These are phyloP conservation scores for Acronicta leporina DNA, from an alignment of 2,888 invertebrate genomes.

Conservation along the genomic window DNA sequence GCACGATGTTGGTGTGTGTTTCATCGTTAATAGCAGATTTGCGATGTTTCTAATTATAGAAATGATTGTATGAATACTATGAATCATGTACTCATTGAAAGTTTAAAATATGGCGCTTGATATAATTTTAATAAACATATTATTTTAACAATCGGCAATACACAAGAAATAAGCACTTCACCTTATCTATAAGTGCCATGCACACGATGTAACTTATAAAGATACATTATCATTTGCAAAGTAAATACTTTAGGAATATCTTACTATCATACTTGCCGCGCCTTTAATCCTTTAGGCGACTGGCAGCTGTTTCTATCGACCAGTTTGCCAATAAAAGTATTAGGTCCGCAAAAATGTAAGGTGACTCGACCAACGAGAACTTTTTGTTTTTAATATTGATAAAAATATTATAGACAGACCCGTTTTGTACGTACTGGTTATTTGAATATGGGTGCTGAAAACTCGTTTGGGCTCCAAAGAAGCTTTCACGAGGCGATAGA, in stretches of 20 bases:
- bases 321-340: slow-evolving; percentile 3
- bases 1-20: slow-evolving; percentile 30
- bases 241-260: slow-evolving; percentile 13
- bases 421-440: slow-evolving; percentile 22
- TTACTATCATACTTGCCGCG: slow-evolving; percentile 26
- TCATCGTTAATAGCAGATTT: neutral
- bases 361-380: slow-evolving; percentile 1
- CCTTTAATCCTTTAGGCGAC: slow-evolving; percentile 24
- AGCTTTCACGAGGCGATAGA: slow-evolving; percentile 28
- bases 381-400: neutral
- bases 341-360: slow-evolving; percentile 4
- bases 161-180: slow-evolving; percentile 28
- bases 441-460: slow-evolving; percentile 36
- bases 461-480: slow-evolving; percentile 27
- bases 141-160: slow-evolving; percentile 17
- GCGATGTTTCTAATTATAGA: slow-evolving; percentile 7
- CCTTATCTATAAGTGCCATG: slow-evolving; percentile 33
- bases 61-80: slow-evolving; percentile 23
- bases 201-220: slow-evolving; percentile 29
- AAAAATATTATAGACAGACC: slow-evolving; percentile 21
- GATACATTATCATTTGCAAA: slow-evolving; percentile 42
- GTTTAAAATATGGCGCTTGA: slow-evolving; percentile 4
- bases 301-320: slow-evolving; percentile 16
- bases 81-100: neutral
- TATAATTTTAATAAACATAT: slow-evolving; percentile 8